These are phyloP conservation scores for Tauraco erythrolophus DNA, from an alignment of 2,113 vertebrate genomes.

Conservation along the genomic window DNA sequence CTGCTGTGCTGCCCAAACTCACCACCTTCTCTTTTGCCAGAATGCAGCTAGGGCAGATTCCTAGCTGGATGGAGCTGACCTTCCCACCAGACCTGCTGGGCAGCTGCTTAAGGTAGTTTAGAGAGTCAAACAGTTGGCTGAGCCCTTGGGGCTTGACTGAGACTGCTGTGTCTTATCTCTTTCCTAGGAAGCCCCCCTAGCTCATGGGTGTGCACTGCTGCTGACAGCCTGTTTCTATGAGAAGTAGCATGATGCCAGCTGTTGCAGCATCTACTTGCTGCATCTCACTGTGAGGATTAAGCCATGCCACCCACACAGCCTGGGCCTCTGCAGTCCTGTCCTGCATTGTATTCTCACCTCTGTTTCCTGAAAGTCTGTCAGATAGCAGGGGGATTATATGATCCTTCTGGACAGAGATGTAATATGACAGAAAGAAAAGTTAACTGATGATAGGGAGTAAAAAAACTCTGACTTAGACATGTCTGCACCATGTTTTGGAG, in stretches of 20 bases:
- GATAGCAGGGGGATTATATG: neutral
- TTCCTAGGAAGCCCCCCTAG: neutral
- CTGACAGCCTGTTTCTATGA: neutral
- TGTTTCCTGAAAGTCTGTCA: neutral
- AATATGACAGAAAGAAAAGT: neutral
- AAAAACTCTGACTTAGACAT: neutral
- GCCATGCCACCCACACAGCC: neutral
- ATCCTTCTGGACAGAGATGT: neutral
- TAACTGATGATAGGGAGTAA: neutral
- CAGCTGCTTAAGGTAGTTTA: constrained; percentile 1
- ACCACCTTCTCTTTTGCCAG: neutral
- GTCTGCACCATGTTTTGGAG: rapidly evolving
- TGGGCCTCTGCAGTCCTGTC: neutral
- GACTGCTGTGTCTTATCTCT: neutral
- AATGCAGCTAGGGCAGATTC: constrained; percentile 54
- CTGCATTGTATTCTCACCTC: neutral
- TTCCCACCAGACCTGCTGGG: constrained; percentile 33
- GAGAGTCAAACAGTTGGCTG: neutral
- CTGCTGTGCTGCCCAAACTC: neutral
- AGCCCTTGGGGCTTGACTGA: neutral
- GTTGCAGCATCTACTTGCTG: constrained; percentile 23
- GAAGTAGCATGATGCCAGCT: neutral
- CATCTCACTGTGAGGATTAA: neutral
- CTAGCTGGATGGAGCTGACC: constrained; percentile 3
- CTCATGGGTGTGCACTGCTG: neutral